phyloP scores from a whole-genome alignment of 2,888 invertebrate species.

The Tribolium freemani region DNA sequence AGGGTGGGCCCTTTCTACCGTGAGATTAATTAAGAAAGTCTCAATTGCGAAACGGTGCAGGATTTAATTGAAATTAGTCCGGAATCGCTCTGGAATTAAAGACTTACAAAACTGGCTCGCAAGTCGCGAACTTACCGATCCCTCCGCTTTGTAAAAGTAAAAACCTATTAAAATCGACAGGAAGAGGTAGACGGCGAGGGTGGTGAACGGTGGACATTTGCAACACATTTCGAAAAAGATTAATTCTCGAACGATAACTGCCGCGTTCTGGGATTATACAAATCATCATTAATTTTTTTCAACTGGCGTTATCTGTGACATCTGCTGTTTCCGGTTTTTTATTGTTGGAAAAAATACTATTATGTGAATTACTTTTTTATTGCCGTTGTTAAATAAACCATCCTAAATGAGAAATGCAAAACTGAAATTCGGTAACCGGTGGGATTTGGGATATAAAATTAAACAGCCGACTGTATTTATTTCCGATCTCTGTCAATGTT shows the following conservation, averaged over 20 bases:
- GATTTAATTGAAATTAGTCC: conserved; percentile 31
- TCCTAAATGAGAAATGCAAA: conserved; percentile 12
- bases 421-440: conserved; percentile 2
- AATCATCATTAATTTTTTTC: conserved; percentile 26
- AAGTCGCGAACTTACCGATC: conserved; percentile 14
- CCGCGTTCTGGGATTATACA: conserved; percentile 4
- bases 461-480: conserved; percentile 5
- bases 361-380: conserved; percentile 18
- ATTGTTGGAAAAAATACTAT: conserved; percentile 18
- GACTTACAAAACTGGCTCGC: conserved; percentile 16
- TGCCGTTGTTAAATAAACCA: conserved; percentile 12
- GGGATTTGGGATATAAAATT: conserved; percentile 8
- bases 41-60: conserved; percentile 8
- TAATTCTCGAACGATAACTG: conserved; percentile 7
- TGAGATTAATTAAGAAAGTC: conserved; percentile 24
- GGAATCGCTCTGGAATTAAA: conserved; percentile 23
- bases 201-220: conserved; percentile 37
- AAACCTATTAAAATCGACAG: conserved; percentile 26
- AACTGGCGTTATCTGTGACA: conserved; percentile 12
- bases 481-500: background rate
- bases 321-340: conserved; percentile 26
- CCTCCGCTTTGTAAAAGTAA: conserved; percentile 22
- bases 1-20: conserved; percentile 1
- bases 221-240: conserved; percentile 28
- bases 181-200: conserved; percentile 9